phyloP scores from a whole-genome alignment of 2,888 invertebrate species.

The Drosophila emarginata region DNA sequence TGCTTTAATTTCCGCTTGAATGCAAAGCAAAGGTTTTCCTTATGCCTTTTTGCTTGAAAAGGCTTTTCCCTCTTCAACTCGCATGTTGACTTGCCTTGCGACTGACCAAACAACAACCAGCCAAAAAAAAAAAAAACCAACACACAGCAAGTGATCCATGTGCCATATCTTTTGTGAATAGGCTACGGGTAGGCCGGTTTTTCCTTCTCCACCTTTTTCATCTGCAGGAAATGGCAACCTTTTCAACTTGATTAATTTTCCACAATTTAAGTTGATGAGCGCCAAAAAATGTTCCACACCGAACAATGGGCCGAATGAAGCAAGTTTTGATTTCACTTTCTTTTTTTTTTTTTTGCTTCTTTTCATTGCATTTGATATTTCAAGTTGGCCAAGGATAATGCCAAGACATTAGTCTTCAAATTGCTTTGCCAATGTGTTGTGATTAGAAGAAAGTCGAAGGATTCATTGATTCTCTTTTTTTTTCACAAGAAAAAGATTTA shows the following conservation, averaged over 20 bases:
- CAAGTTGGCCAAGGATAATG: conserved; percentile 1
- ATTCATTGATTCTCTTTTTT: not conserved
- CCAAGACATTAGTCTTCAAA: conserved; percentile 37
- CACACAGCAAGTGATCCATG: conserved; percentile 35
- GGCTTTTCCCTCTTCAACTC: conserved; percentile 48
- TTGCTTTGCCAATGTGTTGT: conserved; percentile 65
- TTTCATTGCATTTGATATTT: conserved; percentile 5
- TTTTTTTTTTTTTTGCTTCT: not conserved
- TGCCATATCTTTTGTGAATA: conserved; percentile 47
- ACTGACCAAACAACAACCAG: conserved; percentile 54
- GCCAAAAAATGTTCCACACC: conserved; percentile 45
- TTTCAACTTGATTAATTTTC: conserved; percentile 79
- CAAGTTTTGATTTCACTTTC: conserved; percentile 21
- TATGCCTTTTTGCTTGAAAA: conserved; percentile 38
- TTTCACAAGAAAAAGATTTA: conserved; percentile 40
- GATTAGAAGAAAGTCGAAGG: conserved; percentile 54
- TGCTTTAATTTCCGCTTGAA: conserved; percentile 76
- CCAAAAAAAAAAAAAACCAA: conserved; percentile 15
- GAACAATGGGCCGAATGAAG: conserved; percentile 37
- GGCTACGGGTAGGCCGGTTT: not conserved
- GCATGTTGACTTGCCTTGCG: conserved; percentile 65
- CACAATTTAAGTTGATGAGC: conserved; percentile 72
- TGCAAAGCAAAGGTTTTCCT: conserved; percentile 69
- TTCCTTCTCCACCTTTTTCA: not conserved
- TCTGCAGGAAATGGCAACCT: conserved; percentile 50